Base-by-base conservation (phyloP, 2,797 vertebrate genomes). In the Todus mexicanus region DNA sequence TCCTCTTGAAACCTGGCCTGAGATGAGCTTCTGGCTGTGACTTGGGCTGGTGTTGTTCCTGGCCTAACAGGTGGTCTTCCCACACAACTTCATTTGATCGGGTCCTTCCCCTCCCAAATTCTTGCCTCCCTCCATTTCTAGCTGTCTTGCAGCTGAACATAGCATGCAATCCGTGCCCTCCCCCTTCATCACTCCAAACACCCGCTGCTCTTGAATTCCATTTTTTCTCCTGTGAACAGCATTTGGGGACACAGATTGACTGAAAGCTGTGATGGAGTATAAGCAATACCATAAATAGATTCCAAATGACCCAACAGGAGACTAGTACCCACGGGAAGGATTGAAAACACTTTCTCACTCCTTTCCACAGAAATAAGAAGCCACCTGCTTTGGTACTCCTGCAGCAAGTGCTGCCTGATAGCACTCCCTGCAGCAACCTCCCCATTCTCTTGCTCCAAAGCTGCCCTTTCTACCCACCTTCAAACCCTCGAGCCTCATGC, bases 231-330 rank as follows among this genome's bases (percentile, higher is more conserved):
- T 59, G 65, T 16, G 54, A 85, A 56, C 79, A 68, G 29, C 90
- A 93, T 80, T 25, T 92, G 87, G 74, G 84, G 84, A 95, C 74
- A 71, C 87, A 95, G 91, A 92, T 79, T 93, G 89, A 89, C 84
- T 79, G 82, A 92, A 92, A 95, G 88, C 59, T 71, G 82, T 57
- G 84, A 93, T 78, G 31, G 35, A 43, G 12, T 80, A 18, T 69
- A 89, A 93, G 81, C 54, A 82, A 37, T 45, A 76, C 79, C 84
- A 76, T 72, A 96, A 96, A 95, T 68, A 93, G 89, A 54, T 57
- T 94, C 50, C 64, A 84, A 86, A 79, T 92, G 92, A 92, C 77
- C 87, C 68, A 90, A 81, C 60, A 54, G 73, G 84, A 96, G 45
- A 87, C 27, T 53, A 27, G 64, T 86, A 88, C 42, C 70, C 80